phyloP scores from a whole-genome alignment of 2,888 invertebrate genomes.

The Hypselothyrea guttata region DNA sequence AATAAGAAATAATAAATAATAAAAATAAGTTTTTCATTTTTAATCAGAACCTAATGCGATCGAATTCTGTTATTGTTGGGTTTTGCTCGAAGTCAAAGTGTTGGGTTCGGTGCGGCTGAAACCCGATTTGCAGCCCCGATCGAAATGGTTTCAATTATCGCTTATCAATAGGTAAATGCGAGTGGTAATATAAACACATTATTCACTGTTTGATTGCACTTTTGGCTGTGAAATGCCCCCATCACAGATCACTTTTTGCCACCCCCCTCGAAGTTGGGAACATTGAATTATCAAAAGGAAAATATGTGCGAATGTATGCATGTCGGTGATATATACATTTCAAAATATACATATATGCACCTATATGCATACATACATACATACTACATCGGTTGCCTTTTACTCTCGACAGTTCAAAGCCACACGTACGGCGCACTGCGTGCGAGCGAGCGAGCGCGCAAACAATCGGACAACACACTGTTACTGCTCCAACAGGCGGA shows the following conservation, averaged over 20 bases:
- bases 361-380: slow-evolving; percentile 12
- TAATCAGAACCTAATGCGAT: no score
- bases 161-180: no score
- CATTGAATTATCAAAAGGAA: slow-evolving; percentile 64
- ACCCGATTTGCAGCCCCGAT: no score
- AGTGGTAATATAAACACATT: no score
- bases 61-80: no score
- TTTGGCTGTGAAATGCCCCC: no score
- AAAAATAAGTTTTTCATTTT: no score
- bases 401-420: slow-evolving; percentile 31
- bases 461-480: slow-evolving; percentile 32
- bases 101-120: no score
- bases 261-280: slow-evolving; percentile 63
- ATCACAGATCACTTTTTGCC: slow-evolving; percentile 43
- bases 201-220: no score
- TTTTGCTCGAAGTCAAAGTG: no score
- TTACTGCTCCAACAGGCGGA: slow-evolving; percentile 8
- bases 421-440: slow-evolving; percentile 32
- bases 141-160: no score
- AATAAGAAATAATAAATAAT: no score
- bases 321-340: slow-evolving; percentile 10
- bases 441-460: slow-evolving; percentile 33
- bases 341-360: slow-evolving; percentile 9
- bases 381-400: slow-evolving; percentile 36
- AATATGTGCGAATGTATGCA: slow-evolving; percentile 37